Percentiles rank a stretch among this genome's conserved stretches.
Evolutionary conservation across 2,888 invertebrate genomes (phyloP).

Genomic region (Tuberolachnus salignus): DNA sequence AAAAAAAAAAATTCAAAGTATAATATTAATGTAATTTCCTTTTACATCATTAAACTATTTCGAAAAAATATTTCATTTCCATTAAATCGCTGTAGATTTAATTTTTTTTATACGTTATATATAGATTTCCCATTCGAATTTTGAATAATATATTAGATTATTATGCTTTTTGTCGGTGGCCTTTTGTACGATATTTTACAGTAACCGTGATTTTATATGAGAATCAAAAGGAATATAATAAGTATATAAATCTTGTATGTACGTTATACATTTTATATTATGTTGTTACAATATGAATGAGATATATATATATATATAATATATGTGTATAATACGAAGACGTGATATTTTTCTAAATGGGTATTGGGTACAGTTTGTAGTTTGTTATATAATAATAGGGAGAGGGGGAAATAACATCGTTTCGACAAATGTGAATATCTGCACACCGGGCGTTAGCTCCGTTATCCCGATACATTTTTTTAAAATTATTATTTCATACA

Average conservation of each 20-base stretch:
- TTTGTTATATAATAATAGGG: no score
- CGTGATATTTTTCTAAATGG: constrained; percentile 36
- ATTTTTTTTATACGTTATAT: no score
- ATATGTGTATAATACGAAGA: not conserved
- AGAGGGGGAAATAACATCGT: not conserved
- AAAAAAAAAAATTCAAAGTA: no score
- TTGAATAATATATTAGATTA: no score
- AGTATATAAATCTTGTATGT: no score
- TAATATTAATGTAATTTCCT: no score
- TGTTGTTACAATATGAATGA: not conserved
- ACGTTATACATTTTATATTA: not conserved
- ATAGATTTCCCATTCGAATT: no score
- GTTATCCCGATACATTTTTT: not conserved
- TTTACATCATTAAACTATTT: no score
- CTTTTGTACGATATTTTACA: not conserved
- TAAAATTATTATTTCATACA: constrained; percentile 17
- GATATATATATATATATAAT: constrained; percentile 3
- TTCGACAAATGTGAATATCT: not conserved
- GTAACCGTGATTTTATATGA: no score
- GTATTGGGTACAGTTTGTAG: not conserved
- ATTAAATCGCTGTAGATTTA: no score
- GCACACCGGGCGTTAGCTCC: not conserved
- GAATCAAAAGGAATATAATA: no score
- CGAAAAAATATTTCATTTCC: no score
- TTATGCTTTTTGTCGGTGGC: not conserved